A percentile compares a stretch with the other conserved stretches of the same genome.
phyloP scores from a whole-genome alignment of 2,113 vertebrate genomes.

The Malurus melanocephalus region DNA sequence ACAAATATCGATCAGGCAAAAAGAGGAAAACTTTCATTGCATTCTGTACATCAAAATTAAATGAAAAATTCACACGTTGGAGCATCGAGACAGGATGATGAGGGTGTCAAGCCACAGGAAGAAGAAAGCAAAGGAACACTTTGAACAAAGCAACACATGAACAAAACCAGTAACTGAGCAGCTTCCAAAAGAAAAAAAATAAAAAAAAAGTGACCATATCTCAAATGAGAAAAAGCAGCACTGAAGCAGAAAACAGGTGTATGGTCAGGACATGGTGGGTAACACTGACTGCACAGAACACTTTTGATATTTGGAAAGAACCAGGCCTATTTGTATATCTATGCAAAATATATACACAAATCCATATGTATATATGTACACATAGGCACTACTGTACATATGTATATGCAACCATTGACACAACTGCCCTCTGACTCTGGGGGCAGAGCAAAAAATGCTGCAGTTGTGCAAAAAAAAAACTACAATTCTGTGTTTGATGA shows the following conservation, averaged over 20 bases:
- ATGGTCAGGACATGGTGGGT: not conserved
- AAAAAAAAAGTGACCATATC: not conserved
- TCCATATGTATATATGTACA: constrained; percentile 72
- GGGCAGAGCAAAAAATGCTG: not conserved
- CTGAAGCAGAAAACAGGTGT: not conserved
- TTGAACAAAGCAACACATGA: not conserved
- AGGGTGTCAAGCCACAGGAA: not conserved
- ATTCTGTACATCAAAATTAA: constrained; percentile 52
- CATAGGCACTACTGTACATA: constrained; percentile 62
- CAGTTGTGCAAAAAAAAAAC: constrained; percentile 52
- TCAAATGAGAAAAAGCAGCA: constrained; percentile 16
- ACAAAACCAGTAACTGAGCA: not conserved
- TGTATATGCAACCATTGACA: constrained; percentile 31
- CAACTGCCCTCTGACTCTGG: constrained; percentile 27
- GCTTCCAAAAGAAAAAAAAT: not conserved
- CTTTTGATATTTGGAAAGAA: constrained; percentile 11
- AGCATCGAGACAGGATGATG: not conserved
- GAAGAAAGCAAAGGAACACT: not conserved
- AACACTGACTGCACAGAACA: constrained; percentile 62
- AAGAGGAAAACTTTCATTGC: constrained; percentile 24
- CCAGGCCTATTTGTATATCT: constrained; percentile 54
- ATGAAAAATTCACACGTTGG: constrained; percentile 7
- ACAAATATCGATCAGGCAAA: not conserved
- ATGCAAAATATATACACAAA: constrained; percentile 74
- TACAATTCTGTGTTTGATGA: not conserved